Percentiles rank a stretch among this genome's conserved stretches.
phyloP scores from a whole-genome alignment of 2,113 vertebrate genomes.

The Euleptes europaea region DNA sequence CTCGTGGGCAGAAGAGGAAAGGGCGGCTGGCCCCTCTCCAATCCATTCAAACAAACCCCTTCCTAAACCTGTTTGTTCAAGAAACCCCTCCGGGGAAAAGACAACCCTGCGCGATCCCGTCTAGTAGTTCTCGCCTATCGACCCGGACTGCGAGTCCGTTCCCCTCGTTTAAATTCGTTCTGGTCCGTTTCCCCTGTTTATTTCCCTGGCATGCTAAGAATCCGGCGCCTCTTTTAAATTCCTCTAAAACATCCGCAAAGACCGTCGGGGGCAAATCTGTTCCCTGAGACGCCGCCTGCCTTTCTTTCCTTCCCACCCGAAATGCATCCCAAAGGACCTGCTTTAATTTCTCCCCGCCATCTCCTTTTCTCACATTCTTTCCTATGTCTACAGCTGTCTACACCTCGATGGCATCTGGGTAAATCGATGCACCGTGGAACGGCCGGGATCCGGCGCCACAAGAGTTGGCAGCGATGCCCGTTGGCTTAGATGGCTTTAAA shows the following conservation, averaged over 20 bases:
- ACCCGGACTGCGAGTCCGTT: background rate
- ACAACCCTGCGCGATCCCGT: background rate
- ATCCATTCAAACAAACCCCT: background rate
- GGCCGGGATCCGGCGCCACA: no score
- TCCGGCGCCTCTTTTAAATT: background rate
- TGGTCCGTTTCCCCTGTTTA: background rate
- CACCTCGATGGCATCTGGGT: background rate
- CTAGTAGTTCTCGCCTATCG: background rate
- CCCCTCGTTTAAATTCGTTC: no score
- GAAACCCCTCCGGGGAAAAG: background rate
- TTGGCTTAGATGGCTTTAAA: no score
- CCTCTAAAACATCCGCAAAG: background rate
- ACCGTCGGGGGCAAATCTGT: no score
- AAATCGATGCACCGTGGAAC: no score
- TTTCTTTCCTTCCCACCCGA: background rate
- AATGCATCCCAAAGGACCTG: background rate
- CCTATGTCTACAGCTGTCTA: no score
- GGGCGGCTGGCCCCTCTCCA: background rate
- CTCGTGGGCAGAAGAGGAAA: background rate
- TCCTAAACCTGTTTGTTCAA: no score
- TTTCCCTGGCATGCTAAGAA: background rate
- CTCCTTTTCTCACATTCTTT: background rate
- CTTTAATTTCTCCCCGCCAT: background rate
- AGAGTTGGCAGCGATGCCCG: no score
- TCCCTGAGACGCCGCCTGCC: fast-evolving